Evolutionary conservation across 2,888 invertebrate genomes (phyloP).

Genomic region (Mellilla xanthometata): DNA sequence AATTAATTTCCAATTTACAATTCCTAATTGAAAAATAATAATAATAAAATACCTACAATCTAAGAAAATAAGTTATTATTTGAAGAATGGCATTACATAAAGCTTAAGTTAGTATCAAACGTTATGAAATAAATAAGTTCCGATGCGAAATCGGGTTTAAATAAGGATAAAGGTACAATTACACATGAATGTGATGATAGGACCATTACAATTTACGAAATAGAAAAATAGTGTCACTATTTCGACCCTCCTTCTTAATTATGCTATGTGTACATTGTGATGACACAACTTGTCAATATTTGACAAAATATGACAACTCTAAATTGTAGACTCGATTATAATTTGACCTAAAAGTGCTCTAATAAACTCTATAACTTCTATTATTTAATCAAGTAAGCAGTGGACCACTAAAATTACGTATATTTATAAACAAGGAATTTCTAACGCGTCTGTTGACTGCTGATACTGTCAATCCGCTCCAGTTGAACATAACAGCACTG

Average conservation of each 20-base stretch:
- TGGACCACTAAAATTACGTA: no score
- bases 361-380: no score
- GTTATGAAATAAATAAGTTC: slow-evolving; percentile 24
- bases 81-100: slow-evolving; percentile 44
- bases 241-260: neutral
- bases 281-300: neutral
- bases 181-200: slow-evolving; percentile 27
- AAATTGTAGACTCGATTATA: no score
- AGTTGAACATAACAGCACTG: slow-evolving; percentile 3
- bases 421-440: neutral
- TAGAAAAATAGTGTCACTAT: slow-evolving; percentile 1
- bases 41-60: slow-evolving; percentile 35
- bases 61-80: slow-evolving; percentile 46
- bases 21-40: slow-evolving; percentile 25
- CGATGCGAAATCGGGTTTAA: slow-evolving; percentile 16
- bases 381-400: no score
- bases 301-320: no score
- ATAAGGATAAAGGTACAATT: slow-evolving; percentile 10
- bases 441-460: neutral
- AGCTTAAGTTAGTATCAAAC: slow-evolving; percentile 33
- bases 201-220: slow-evolving; percentile 5
- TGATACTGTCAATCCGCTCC: neutral
- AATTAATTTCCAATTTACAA: slow-evolving; percentile 26
- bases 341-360: no score
- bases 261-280: neutral